A percentile compares a stretch with the other conserved stretches of the same genome.
phyloP scores from a whole-genome alignment of 1,140 invertebrate genomes.

The Papilio machaon region DNA sequence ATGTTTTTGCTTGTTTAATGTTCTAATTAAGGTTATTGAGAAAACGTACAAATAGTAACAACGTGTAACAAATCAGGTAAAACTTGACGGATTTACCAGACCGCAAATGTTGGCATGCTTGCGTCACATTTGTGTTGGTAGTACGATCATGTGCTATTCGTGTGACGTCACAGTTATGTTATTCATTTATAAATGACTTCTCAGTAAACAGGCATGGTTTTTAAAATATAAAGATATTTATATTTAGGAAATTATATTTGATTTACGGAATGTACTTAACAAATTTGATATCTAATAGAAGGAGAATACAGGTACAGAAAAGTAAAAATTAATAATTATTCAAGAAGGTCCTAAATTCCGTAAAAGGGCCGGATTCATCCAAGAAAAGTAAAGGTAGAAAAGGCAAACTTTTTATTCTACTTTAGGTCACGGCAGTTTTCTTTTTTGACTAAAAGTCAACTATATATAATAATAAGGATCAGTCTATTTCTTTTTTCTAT shows the following conservation, averaged over 20 bases:
- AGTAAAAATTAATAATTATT: not conserved
- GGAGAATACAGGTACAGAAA: not conserved
- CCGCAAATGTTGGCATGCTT: slow-evolving; percentile 11
- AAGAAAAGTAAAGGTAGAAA: not conserved
- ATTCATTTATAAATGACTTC: not conserved
- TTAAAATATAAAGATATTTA: not conserved
- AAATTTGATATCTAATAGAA: not conserved
- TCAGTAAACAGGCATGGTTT: not conserved
- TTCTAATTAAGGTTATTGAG: slow-evolving; percentile 2
- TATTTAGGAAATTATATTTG: not conserved
- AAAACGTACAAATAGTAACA: not conserved
- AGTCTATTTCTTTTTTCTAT: no score
- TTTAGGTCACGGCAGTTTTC: not conserved
- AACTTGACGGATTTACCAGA: slow-evolving; percentile 18
- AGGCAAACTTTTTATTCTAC: not conserved
- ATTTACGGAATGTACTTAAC: not conserved
- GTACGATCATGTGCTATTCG: slow-evolving; percentile 14
- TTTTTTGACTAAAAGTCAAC: not conserved
- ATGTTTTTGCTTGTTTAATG: no score
- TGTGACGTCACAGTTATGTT: slow-evolving; percentile 21
- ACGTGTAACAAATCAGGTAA: slow-evolving; percentile 13
- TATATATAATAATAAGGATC: not conserved
- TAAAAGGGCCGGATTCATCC: not conserved
- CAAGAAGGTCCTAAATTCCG: not conserved
- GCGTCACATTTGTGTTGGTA: slow-evolving; percentile 8